These are phyloP conservation scores for Cryptocephalus moraei DNA, from an alignment of 2,888 invertebrate genomes.

Conservation along the genomic window DNA sequence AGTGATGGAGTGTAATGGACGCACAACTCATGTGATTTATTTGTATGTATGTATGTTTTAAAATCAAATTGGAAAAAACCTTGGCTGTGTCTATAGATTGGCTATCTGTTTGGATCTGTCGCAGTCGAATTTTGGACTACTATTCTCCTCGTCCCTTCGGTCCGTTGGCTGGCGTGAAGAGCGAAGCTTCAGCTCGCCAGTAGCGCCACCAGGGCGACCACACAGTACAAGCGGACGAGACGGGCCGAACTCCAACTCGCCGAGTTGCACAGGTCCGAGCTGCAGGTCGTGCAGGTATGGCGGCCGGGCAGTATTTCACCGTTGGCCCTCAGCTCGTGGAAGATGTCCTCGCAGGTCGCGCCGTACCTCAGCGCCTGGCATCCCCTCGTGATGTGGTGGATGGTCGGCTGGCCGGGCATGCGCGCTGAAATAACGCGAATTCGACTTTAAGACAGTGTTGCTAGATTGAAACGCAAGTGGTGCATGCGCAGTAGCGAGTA, in stretches of 20 bases:
- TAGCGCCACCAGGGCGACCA: neutral
- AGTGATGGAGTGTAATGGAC: too few species aligned
- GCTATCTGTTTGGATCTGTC: too few species aligned
- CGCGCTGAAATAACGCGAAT: slow-evolving; percentile 13
- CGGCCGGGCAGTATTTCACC: slow-evolving; percentile 25
- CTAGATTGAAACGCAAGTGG: too few species aligned
- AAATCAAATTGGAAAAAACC: too few species aligned
- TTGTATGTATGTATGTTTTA: too few species aligned
- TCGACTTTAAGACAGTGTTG: neutral
- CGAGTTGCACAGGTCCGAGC: slow-evolving; percentile 25
- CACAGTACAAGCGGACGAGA: slow-evolving; percentile 1
- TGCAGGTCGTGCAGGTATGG: slow-evolving; percentile 28
- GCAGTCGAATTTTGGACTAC: too few species aligned
- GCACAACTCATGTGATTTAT: too few species aligned
- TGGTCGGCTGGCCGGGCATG: slow-evolving; percentile 17
- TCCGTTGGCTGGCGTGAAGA: neutral
- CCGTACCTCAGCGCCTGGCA: slow-evolving; percentile 27
- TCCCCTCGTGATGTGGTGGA: slow-evolving; percentile 23
- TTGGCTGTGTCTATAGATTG: too few species aligned
- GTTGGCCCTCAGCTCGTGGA: slow-evolving; percentile 21
- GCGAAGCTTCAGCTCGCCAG: too few species aligned
- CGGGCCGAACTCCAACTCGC: slow-evolving; percentile 1
- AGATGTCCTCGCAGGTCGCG: slow-evolving; percentile 28
- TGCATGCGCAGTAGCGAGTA: too few species aligned
- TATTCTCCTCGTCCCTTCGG: too few species aligned